phyloP scores from a whole-genome alignment of 2,888 invertebrate genomes.

The Stegophylla sp. region DNA sequence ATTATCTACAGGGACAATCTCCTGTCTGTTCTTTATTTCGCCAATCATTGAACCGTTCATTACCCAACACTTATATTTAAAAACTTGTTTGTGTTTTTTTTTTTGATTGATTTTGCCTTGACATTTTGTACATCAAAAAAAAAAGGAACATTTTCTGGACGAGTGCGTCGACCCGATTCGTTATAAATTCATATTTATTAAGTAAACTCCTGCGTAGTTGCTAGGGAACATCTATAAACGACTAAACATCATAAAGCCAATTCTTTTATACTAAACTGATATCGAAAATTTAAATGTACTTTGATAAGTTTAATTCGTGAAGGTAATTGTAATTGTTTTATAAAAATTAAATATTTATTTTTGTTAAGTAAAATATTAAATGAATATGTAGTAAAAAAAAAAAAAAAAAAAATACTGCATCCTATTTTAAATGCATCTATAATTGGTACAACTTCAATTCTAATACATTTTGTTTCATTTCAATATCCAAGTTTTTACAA shows the following conservation, averaged over 20 bases:
- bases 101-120: slow-evolving; percentile 39
- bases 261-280: not conserved
- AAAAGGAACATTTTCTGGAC: slow-evolving; percentile 21
- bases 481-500: no score
- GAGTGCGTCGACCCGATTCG: slow-evolving; percentile 48
- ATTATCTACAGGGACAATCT: not conserved
- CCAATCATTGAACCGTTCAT: slow-evolving; percentile 5
- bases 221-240: slow-evolving; percentile 48
- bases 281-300: not conserved
- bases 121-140: slow-evolving; percentile 17
- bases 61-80: slow-evolving; percentile 18
- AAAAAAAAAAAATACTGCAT: no score
- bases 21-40: not conserved
- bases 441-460: no score
- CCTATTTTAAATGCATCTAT: no score
- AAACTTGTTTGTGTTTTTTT: not conserved
- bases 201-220: slow-evolving; percentile 33
- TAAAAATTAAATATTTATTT: no score
- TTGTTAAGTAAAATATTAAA: no score
- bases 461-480: no score
- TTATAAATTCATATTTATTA: slow-evolving; percentile 38
- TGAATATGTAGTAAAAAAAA: no score
- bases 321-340: no score
- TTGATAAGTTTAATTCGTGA: no score
- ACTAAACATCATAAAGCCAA: no score